Conservation (phyloP, 2,888 invertebrate species). For the Erpobdella octoculata region DNA sequence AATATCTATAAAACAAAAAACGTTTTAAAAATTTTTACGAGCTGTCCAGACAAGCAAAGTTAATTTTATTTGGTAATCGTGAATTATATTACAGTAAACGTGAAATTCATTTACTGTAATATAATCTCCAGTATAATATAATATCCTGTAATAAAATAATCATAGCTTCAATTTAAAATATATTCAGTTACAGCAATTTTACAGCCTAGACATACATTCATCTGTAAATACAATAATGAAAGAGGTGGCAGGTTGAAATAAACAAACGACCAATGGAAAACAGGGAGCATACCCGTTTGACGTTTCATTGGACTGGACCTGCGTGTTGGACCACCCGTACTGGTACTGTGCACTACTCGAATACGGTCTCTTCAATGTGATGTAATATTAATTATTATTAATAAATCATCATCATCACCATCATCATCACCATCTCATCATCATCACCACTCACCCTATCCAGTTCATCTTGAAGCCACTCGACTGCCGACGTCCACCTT, state of each 20-base stretch:
- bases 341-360: conserved; percentile 64
- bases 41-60: too few relatives aligned
- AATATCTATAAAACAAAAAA: too few relatives aligned
- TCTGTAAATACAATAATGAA: too few relatives aligned
- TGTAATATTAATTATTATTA: neutral
- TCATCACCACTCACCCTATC: conserved; percentile 56
- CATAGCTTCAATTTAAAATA: too few relatives aligned
- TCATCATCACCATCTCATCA: neutral
- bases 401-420: neutral
- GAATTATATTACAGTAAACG: neutral
- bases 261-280: neutral
- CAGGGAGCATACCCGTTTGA: conserved; percentile 70
- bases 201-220: too few relatives aligned
- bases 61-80: neutral
- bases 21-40: too few relatives aligned
- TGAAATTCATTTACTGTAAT: neutral
- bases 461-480: conserved; percentile 90
- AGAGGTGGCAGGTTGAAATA: neutral
- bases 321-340: conserved; percentile 73
- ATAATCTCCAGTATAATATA: too few relatives aligned
- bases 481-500: conserved; percentile 79
- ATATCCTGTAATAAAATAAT: too few relatives aligned
- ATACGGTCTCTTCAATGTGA: conserved; percentile 49
- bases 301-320: conserved; percentile 86
- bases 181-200: too few relatives aligned